phyloP scores from a whole-genome alignment of 2,797 vertebrate genomes.

The Cichlasoma orientale region DNA sequence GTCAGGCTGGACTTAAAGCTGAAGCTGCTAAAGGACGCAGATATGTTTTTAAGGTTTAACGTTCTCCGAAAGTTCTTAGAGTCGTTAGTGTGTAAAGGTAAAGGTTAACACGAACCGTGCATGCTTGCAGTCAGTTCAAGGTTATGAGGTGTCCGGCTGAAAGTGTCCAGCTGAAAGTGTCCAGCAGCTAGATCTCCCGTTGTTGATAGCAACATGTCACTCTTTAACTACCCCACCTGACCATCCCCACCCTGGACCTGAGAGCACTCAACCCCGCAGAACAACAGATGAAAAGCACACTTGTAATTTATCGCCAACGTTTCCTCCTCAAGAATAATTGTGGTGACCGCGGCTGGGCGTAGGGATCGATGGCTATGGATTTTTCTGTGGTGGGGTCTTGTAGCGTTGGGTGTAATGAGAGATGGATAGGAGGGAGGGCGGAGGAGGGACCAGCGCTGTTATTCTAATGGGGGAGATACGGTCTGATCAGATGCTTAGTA shows the following conservation, averaged over 20 bases:
- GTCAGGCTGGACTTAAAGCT: background rate
- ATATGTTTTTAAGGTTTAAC: conserved; percentile 9
- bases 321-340: conserved; percentile 99
- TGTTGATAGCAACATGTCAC: conserved; percentile 89
- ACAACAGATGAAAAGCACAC: conserved; percentile 97
- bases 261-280: conserved; percentile 88
- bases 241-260: conserved; percentile 58
- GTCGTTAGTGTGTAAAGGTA: conserved; percentile 3
- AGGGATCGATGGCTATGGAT: conserved; percentile 97
- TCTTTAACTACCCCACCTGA: conserved; percentile 81
- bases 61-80: background rate
- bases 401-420: conserved; percentile 95
- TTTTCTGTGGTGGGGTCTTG: conserved; percentile 95
- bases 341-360: conserved; percentile 93
- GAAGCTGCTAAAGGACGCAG: background rate
- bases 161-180: conserved; percentile 63
- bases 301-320: conserved; percentile 98
- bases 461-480: conserved; percentile 84
- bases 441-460: conserved; percentile 78
- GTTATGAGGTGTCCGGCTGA: background rate
- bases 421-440: conserved; percentile 79
- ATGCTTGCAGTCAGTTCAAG: background rate
- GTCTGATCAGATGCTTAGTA: conserved; percentile 40
- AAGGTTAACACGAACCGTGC: background rate
- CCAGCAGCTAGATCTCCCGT: conserved; percentile 79